These are phyloP conservation scores for Himalopsyche tibetana DNA, from an alignment of 2,888 invertebrate species.

Conservation along the genomic window DNA sequence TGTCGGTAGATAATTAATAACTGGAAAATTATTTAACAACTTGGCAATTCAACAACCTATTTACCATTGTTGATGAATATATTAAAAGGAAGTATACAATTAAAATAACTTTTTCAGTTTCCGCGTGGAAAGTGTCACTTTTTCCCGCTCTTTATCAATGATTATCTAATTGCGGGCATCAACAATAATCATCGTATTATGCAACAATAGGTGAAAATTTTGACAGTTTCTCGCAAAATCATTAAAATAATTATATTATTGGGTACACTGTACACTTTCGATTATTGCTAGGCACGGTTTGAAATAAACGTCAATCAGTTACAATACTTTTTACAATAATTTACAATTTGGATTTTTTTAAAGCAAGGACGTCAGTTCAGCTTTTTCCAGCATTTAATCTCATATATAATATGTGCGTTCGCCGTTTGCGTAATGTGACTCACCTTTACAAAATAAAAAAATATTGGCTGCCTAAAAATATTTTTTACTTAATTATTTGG, in stretches of 20 bases:
- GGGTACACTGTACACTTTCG: background rate
- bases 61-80: background rate
- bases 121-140: conserved; percentile 4
- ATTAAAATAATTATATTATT: background rate
- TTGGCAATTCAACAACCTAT: background rate
- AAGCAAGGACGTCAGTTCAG: no score
- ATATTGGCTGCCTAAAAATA: no score
- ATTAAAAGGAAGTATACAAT: background rate
- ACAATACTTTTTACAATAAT: no score
- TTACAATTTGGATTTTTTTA: no score
- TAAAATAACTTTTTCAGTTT: background rate
- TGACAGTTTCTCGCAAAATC: background rate
- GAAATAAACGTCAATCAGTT: no score
- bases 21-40: background rate
- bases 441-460: no score
- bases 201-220: background rate
- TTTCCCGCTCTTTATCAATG: conserved; percentile 14
- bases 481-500: no score
- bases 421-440: no score
- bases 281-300: background rate
- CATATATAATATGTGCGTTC: no score
- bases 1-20: background rate
- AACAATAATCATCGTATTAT: background rate
- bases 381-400: no score
- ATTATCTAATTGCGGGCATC: background rate